Base-by-base conservation (phyloP, 2,113 vertebrate genomes). In the Lutjanus erythropterus region DNA sequence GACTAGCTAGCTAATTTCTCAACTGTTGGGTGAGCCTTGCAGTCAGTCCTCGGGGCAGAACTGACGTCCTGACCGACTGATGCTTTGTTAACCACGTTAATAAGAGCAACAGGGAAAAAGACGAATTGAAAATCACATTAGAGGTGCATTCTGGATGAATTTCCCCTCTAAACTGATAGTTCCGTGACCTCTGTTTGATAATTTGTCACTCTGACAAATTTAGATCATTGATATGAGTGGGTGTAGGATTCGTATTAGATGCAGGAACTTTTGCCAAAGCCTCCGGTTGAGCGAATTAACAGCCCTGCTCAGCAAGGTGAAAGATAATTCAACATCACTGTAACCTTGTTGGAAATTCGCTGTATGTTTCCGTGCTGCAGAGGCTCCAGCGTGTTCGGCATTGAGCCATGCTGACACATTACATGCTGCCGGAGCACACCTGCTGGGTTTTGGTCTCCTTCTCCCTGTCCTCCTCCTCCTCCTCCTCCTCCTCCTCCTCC, bases 361-460 rank as follows among this genome's bases (percentile, higher is more conserved):
- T 42, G 73, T 53, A 49, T 61, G 23, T 78, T 47, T 79, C 46
- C 1, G 4, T 23, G 80, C 78, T 69, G 75, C 83, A 67, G 66
- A 67, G 70, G 29, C 78, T 60, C 46, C 67, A 50, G 44, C 21
- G 65, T 71, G 69, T 71, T 81, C 61, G 73, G 76, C 80, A 41
- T 52, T 6, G 68, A 71, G 66, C 83, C 82, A 82, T 41, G 82
- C 86, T 77, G 61, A 86, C 82, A 81, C 86, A 66, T 76, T 75
- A 84, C 89, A 86, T 76, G 69, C 80, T 84, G 83, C 44, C 21
- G 33, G 50, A 84, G 89, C 88, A 90, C 92, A 94, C 94, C 94
- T 93, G 94, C 92, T 93, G 92, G 74, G 90, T 85, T 89, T 81
- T 90, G 89, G 84, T 92, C 86, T 92, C 86, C 76, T 88, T 77